Conservation (phyloP, 30 jellyfish, hydroid and myxozoan species). For the Mastigias papua region DNA sequence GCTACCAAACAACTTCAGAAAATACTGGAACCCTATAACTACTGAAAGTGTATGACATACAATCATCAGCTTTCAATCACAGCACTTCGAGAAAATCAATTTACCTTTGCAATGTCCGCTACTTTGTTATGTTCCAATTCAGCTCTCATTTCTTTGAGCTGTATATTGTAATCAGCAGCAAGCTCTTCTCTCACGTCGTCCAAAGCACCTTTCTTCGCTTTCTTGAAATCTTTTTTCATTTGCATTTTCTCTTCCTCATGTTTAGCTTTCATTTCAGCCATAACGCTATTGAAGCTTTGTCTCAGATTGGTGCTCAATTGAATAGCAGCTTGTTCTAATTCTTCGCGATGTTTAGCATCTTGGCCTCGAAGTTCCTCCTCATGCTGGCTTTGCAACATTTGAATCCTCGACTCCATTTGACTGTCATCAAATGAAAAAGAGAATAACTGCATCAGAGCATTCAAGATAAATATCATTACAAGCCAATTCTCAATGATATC, state of each 20-base stretch:
- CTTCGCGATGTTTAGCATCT: constrained; percentile 57
- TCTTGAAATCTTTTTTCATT: constrained; percentile 33
- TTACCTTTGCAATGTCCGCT: constrained; percentile 57
- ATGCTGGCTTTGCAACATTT: constrained; percentile 21
- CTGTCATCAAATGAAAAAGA: too few species aligned
- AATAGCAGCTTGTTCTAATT: constrained; percentile 52
- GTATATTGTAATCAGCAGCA: constrained; percentile 38
- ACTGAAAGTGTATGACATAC: too few species aligned
- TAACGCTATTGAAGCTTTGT: constrained; percentile 48
- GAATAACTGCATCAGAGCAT: too few species aligned
- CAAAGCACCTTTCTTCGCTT: constrained; percentile 26
- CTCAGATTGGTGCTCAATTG: constrained; percentile 56
- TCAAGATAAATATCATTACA: too few species aligned
- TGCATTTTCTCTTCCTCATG: constrained; percentile 59
- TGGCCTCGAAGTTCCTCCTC: constrained; percentile 44
- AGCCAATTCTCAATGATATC: too few species aligned
- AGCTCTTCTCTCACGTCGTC: constrained; percentile 55
- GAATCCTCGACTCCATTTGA: constrained; percentile 16
- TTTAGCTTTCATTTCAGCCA: constrained; percentile 63
- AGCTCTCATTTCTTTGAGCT: constrained; percentile 28
- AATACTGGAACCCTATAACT: too few species aligned
- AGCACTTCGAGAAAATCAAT: not conserved
- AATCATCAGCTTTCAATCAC: too few species aligned
- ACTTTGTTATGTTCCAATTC: constrained; percentile 46
- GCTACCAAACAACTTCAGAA: too few species aligned